Evolutionary conservation across 2,113 vertebrate genomes (phyloP).

Genomic region (Myotis yumanensis): DNA sequence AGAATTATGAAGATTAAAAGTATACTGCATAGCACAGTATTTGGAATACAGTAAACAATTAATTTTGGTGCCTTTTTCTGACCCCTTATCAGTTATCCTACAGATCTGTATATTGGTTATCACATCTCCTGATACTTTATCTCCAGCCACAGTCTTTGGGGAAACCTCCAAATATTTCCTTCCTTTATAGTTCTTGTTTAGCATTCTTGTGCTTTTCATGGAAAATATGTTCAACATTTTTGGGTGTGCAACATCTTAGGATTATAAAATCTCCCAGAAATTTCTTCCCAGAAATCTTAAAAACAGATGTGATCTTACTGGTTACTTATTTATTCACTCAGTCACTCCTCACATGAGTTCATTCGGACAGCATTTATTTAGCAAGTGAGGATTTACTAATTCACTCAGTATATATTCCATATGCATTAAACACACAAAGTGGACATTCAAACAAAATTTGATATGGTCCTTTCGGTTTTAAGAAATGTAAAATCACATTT

Average conservation of each 20-base stretch:
- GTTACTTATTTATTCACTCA: not conserved
- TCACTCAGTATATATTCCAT: not conserved
- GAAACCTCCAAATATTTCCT: not conserved
- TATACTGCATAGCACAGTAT: not conserved
- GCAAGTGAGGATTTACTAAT: not conserved
- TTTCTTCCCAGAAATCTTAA: not conserved
- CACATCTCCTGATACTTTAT: not conserved
- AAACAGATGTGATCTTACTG: not conserved
- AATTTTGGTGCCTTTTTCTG: not conserved
- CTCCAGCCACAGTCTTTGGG: not conserved
- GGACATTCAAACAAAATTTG: not conserved
- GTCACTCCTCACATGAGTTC: not conserved
- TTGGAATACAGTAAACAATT: not conserved
- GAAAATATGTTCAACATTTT: constrained; percentile 9
- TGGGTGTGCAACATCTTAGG: not conserved
- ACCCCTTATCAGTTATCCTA: not conserved
- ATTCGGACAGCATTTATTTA: not conserved
- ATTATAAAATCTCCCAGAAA: not conserved
- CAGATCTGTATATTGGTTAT: not conserved
- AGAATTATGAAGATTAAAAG: not conserved
- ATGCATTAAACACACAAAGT: not conserved
- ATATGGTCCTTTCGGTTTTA: not conserved
- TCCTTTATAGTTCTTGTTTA: not conserved
- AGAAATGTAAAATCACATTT: not conserved
- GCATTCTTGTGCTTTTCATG: not conserved